Evolutionary conservation across 2,113 vertebrate genomes (phyloP), one percentile per base, ranked within the genome.

Genomic region (Notothenia coriiceps): DNA sequence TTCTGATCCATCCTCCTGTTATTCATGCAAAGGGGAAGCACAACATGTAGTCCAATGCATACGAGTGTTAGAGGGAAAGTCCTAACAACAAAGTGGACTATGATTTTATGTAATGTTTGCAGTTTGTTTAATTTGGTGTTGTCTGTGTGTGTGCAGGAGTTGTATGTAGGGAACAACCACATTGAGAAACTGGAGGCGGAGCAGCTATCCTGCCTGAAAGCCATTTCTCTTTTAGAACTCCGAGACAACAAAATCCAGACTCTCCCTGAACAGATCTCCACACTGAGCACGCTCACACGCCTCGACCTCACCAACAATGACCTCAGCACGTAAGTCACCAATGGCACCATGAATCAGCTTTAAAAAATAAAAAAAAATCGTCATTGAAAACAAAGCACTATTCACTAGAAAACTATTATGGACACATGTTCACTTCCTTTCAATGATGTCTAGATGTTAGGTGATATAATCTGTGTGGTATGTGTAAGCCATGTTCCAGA

Each of bases 241-340:
- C 88, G 97, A 77, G 97, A 98, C 94, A 99, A 99, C 91, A 99
- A 97, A 89, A 95, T 99, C 83, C 96, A 95, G 83, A 89, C 50
- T 2, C 84, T 99, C 72, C 97, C 98, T 0, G 96, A 97, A 55
- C 94, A 98, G 89, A 94, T 99, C 40, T 79, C 92, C 13, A 56
- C 96, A 10, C 95, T 99, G 62, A 91, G 94, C 78, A 95, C 94
- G 15, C 92, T 99, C 85, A 96, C 97, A 78, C 94, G 98, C 0
- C 96, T 99, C 10, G 98, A 99, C 91, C 94, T 99, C 22, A 86
- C 96, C 72, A 99, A 99, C 94, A 99, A 99, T 89, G 96, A 99
- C 86, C 94, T 99, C 75, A 94, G 94, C 91, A 97, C 91, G 98
- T 99, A 95, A 85, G 95, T 80, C 20, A 25, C 5, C 49, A 2